Evolutionary conservation across 2,888 invertebrate species (phyloP).

Genomic region (Epistrophe grossulariae): DNA sequence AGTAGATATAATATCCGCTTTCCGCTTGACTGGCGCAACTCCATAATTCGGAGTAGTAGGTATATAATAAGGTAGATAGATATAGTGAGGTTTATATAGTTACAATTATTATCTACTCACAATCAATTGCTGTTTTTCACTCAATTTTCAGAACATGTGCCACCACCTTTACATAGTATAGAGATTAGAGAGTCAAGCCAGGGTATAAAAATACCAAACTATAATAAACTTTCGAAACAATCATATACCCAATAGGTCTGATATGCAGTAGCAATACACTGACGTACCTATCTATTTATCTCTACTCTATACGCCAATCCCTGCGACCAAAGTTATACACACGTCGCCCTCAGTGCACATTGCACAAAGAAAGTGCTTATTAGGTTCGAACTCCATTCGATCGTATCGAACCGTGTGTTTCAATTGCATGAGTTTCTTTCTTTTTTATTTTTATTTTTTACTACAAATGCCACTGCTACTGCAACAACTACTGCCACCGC

Average conservation of each 20-base stretch:
- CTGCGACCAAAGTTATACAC: constrained; percentile 31
- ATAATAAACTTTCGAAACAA: constrained; percentile 48
- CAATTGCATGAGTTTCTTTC: constrained; percentile 37
- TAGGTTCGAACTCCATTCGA: constrained; percentile 54
- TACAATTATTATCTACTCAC: constrained; percentile 26
- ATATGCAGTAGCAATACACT: background rate
- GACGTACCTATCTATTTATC: background rate
- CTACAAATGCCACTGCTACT: background rate
- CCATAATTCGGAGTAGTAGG: constrained; percentile 1
- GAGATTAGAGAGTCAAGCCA: background rate
- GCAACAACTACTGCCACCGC: background rate
- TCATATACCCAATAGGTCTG: constrained; percentile 31
- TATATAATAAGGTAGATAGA: background rate
- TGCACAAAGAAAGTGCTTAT: constrained; percentile 63
- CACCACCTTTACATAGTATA: constrained; percentile 16
- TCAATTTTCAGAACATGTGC: constrained; percentile 43
- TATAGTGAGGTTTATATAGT: background rate
- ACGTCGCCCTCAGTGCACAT: constrained; percentile 47
- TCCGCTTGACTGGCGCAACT: constrained; percentile 34
- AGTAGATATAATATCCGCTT: constrained; percentile 38
- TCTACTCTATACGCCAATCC: constrained; percentile 16
- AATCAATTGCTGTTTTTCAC: constrained; percentile 48
- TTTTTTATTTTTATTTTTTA: background rate
- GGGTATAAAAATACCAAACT: background rate
- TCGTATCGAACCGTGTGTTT: constrained; percentile 46